A percentile compares a stretch with the other conserved stretches of the same genome.
These are phyloP conservation scores for Nibea coibor DNA, from an alignment of 2,113 vertebrate genomes.

Conservation along the genomic window DNA sequence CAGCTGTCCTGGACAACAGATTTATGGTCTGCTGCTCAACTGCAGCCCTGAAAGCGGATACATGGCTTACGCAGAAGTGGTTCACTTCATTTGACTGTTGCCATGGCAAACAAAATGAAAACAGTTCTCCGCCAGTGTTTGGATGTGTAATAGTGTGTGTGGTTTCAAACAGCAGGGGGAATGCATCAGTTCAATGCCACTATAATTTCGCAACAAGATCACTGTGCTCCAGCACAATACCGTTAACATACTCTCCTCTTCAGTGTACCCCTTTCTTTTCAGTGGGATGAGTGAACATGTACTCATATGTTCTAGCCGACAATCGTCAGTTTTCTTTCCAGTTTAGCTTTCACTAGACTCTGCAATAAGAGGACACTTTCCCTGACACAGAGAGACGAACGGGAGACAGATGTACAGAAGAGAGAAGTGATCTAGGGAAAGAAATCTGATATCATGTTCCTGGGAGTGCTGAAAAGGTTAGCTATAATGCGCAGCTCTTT, in stretches of 20 bases:
- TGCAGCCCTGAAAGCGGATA: constrained; percentile 56
- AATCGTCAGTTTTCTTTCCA: constrained; percentile 31
- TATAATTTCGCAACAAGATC: constrained; percentile 56
- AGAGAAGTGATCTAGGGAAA: constrained; percentile 67
- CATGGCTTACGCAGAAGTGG: constrained; percentile 55
- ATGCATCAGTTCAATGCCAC: constrained; percentile 43
- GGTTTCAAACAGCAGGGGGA: constrained; percentile 56
- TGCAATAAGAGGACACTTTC: constrained; percentile 34
- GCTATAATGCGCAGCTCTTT: constrained; percentile 80
- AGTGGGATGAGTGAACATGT: constrained; percentile 10
- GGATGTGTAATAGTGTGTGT: constrained; percentile 57
- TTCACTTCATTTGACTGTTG: constrained; percentile 73
- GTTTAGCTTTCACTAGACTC: constrained; percentile 22
- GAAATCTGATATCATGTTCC: constrained; percentile 81
- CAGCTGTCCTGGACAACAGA: constrained; percentile 64
- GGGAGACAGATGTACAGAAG: constrained; percentile 80
- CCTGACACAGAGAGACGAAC: constrained; percentile 70
- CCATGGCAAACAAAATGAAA: constrained; percentile 69
- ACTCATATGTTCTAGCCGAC: constrained; percentile 7
- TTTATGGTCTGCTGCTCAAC: constrained; percentile 44
- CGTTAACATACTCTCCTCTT: constrained; percentile 6
- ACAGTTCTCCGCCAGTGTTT: constrained; percentile 60
- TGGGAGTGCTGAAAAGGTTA: constrained; percentile 76
- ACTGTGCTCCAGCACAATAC: constrained; percentile 26
- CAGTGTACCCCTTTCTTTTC: constrained; percentile 1